Percentiles rank a stretch among this genome's conserved stretches.
These are phyloP conservation scores for Aporrectodea caliginosa DNA, from an alignment of 1,140 invertebrate genomes.

Conservation along the genomic window DNA sequence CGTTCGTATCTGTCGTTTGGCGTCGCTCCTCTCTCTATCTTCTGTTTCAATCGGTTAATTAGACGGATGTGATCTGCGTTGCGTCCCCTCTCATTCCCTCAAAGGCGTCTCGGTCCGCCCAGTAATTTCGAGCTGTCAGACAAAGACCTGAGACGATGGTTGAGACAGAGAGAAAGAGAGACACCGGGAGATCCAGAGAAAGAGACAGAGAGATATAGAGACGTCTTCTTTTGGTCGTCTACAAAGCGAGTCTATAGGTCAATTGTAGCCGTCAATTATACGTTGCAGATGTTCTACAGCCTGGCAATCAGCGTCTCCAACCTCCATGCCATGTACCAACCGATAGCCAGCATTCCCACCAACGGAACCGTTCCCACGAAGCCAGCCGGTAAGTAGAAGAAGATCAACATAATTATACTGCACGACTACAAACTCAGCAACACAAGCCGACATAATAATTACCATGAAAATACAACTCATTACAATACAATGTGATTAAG, in stretches of 20 bases:
- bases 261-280: slow-evolving; percentile 1
- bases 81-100: not conserved
- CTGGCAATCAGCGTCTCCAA: slow-evolving; percentile 74
- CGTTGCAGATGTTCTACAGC: slow-evolving; percentile 73
- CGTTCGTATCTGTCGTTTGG: too few relatives aligned
- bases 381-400: slow-evolving; percentile 5
- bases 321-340: slow-evolving; percentile 67
- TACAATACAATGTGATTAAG: too few relatives aligned
- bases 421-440: too few relatives aligned
- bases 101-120: not conserved
- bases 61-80: not conserved
- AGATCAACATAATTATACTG: too few relatives aligned
- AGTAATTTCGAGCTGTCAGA: not conserved
- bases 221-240: not conserved
- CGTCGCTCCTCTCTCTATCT: too few relatives aligned
- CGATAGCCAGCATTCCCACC: slow-evolving; percentile 74
- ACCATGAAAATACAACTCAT: too few relatives aligned
- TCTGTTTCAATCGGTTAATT: not conserved
- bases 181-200: not conserved
- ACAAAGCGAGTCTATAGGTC: not conserved
- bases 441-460: too few relatives aligned
- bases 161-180: not conserved
- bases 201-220: not conserved
- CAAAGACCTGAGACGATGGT: not conserved
- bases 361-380: slow-evolving; percentile 69